A percentile compares a stretch with the other conserved stretches of the same genome.
Evolutionary conservation across 2,888 invertebrate species (phyloP).

Genomic region (Coleophora flavipennella): DNA sequence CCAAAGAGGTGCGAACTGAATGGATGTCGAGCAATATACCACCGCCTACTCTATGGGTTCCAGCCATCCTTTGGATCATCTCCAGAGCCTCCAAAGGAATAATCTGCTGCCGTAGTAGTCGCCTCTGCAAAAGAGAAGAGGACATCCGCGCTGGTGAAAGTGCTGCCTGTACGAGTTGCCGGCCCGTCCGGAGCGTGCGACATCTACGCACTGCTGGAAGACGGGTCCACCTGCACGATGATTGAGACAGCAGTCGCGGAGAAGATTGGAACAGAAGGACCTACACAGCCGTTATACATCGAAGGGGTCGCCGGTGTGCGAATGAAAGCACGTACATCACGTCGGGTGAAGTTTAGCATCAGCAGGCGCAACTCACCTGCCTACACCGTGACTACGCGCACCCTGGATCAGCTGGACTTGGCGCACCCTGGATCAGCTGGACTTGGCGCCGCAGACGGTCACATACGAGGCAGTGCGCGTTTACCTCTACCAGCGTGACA

Average conservation of each 20-base stretch:
- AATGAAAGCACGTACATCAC: neutral
- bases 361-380: neutral
- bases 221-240: slow-evolving; percentile 9
- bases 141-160: slow-evolving; percentile 1
- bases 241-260: slow-evolving; percentile 3
- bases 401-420: neutral
- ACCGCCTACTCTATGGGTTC: neutral
- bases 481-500: neutral
- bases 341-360: neutral
- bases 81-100: neutral
- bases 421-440: neutral
- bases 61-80: neutral
- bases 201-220: slow-evolving; percentile 9
- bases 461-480: neutral
- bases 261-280: slow-evolving; percentile 4
- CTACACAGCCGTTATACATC: neutral
- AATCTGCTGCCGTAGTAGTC: neutral
- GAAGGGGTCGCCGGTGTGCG: slow-evolving; percentile 3
- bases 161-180: slow-evolving; percentile 3
- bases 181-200: slow-evolving; percentile 5
- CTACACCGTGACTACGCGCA: slow-evolving; percentile 2
- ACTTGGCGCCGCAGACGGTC: neutral
- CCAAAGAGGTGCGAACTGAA: neutral
- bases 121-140: neutral
- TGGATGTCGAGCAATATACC: neutral